Evolutionary conservation across 1,140 invertebrate genomes (phyloP), one percentile per base, ranked within the genome.

Genomic region (Patella vulgata): DNA sequence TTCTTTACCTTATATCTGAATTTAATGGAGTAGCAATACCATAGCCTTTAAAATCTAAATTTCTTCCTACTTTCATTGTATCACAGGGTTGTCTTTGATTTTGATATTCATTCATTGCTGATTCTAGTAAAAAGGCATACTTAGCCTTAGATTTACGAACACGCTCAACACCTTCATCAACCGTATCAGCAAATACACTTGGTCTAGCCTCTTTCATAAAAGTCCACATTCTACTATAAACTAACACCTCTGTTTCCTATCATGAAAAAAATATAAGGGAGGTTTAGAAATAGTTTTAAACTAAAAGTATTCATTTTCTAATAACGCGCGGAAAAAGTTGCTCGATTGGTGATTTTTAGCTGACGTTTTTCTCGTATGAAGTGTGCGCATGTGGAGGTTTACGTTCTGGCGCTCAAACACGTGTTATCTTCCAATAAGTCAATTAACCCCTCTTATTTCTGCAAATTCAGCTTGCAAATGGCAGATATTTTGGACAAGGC

Each of bases 31-130:
- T 97, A 2, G 94, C 95, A 39, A 98, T 90, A 27, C 95, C 96
- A 83, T 97, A 98, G 61, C 95, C 94, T 83, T 97, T 96, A 21
- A 92, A 90, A 81, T 97, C 95, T 61, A 97, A 88, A 86, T 96
- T 93, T 67, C 91, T 87, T 1, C 82, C 80, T 0, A 83, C 81
- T 63, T 81, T 95, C 92, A 97, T 95, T 2, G 96, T 96, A 80
- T 97, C 93, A 82, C 96, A 98, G 86, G 66, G 90, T 55, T 81
- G 79, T 30, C 79, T 63, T 52, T 85, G 82, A 52, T 79, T 80
- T 40, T 78, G 64, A 66, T 82, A 85, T 3, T 82, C 73, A 59
- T 83, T 85, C 28, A 73, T 79, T 11, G 81, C 65, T 0, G 80
- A 83, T 67, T 85, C 83, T 40, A 81, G 28, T 0, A 85, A 52